Conservation (phyloP, 2,797 vertebrate genomes). For the Atherinosoma microstoma region DNA sequence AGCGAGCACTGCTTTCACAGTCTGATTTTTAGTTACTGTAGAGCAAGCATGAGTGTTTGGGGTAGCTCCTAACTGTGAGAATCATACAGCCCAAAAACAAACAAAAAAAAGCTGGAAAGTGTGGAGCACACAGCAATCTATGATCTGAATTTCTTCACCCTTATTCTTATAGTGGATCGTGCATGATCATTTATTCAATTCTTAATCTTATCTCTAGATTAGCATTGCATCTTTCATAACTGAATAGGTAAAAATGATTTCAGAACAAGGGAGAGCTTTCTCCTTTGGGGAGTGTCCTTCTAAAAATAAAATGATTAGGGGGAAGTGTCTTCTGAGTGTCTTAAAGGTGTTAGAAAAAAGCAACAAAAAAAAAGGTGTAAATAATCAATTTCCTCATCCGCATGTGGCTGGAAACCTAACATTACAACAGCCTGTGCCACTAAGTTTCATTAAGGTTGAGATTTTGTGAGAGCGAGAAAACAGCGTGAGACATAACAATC, state of each 20-base stretch:
- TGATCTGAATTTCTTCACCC: too few relatives aligned
- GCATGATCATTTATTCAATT: too few relatives aligned
- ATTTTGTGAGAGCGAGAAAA: slow-evolving; percentile 46
- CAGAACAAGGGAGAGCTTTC: too few relatives aligned
- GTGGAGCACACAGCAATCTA: too few relatives aligned
- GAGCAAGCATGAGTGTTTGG: not conserved
- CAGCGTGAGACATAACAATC: slow-evolving; percentile 33
- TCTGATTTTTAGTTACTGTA: not conserved
- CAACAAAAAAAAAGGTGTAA: not conserved
- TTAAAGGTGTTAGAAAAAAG: not conserved
- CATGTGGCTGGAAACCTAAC: slow-evolving; percentile 27
- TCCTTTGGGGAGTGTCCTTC: too few relatives aligned
- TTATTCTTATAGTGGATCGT: too few relatives aligned
- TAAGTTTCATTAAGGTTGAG: slow-evolving; percentile 43
- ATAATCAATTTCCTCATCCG: slow-evolving; percentile 28
- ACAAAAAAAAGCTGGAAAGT: not conserved
- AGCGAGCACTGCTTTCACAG: not conserved
- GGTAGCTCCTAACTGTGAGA: not conserved
- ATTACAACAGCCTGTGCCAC: slow-evolving; percentile 12
- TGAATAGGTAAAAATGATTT: too few relatives aligned
- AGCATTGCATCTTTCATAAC: too few relatives aligned
- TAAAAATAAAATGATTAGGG: too few relatives aligned
- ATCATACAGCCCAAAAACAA: not conserved
- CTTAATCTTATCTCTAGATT: too few relatives aligned
- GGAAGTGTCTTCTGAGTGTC: too few relatives aligned